Conservation (phyloP, 2,888 invertebrate genomes). For the Palloptera scutellata region DNA sequence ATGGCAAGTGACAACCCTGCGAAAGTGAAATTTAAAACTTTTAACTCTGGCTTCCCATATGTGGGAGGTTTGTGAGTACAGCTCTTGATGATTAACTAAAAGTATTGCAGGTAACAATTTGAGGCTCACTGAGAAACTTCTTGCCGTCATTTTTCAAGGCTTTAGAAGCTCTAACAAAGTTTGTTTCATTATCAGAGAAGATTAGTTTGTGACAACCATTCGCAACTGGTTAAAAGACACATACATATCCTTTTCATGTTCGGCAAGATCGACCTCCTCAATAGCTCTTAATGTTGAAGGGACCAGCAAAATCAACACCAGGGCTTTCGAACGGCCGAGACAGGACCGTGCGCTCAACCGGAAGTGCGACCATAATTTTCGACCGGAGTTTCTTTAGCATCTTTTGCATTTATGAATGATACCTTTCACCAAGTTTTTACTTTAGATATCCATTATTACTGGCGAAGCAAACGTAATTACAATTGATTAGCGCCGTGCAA, state of each 20-base stretch:
- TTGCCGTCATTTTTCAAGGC: slow-evolving; percentile 1
- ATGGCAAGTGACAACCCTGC: background rate
- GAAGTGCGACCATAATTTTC: slow-evolving; percentile 5
- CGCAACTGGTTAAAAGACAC: background rate
- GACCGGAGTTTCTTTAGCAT: background rate
- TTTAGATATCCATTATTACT: slow-evolving; percentile 7
- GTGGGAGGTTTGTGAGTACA: background rate
- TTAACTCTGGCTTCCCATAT: background rate
- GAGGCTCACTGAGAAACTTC: background rate
- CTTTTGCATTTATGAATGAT: background rate
- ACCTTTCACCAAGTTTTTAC: slow-evolving; percentile 2
- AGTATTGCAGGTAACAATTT: background rate
- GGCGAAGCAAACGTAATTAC: background rate
- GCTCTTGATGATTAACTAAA: background rate
- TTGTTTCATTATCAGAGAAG: slow-evolving; percentile 9
- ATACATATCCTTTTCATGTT: slow-evolving; percentile 1
- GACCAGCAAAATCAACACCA: slow-evolving; percentile 8
- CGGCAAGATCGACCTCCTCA: background rate
- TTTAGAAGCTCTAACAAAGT: slow-evolving; percentile 4
- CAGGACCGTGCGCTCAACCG: background rate
- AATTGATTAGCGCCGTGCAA: slow-evolving; percentile 8
- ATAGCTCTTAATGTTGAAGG: slow-evolving; percentile 7
- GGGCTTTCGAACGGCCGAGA: background rate
- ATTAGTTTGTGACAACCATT: slow-evolving; percentile 10
- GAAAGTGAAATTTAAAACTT: no score